A percentile compares a stretch with the other conserved stretches of the same genome.
phyloP scores from a whole-genome alignment of 2,113 vertebrate species.

The Paradisaea rubra region DNA sequence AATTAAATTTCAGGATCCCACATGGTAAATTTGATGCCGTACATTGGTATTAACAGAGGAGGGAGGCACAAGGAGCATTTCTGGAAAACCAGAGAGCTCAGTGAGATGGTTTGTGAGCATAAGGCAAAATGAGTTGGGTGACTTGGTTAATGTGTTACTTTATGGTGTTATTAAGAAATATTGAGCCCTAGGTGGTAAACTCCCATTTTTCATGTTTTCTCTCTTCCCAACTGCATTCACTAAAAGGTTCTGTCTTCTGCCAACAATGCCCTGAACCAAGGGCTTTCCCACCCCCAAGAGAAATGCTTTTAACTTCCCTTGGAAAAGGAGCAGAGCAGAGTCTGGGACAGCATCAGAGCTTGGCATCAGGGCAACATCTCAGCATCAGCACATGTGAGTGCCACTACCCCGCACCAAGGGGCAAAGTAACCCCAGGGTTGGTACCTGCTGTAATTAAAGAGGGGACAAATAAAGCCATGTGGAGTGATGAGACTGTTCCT shows the following conservation, averaged over 20 bases:
- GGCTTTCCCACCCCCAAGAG: neutral
- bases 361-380: neutral
- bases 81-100: neutral
- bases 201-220: neutral
- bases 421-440: neutral
- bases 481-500: neutral
- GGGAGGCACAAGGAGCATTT: neutral
- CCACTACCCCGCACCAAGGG: fast-evolving
- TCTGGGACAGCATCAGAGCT: neutral
- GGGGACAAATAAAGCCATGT: fast-evolving
- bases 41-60: neutral
- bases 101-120: fast-evolving
- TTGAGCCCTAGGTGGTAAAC: neutral
- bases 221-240: neutral
- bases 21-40: neutral
- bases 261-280: fast-evolving
- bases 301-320: neutral
- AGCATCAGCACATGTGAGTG: fast-evolving
- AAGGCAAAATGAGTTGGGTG: neutral
- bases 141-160: neutral
- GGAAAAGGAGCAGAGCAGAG: neutral
- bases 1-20: neutral
- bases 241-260: neutral
- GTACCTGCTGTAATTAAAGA: neutral
- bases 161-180: neutral